Percentiles rank a stretch among this genome's conserved stretches.
phyloP scores from a whole-genome alignment of 2,113 vertebrate genomes.

The Cranoglanis bouderius region DNA sequence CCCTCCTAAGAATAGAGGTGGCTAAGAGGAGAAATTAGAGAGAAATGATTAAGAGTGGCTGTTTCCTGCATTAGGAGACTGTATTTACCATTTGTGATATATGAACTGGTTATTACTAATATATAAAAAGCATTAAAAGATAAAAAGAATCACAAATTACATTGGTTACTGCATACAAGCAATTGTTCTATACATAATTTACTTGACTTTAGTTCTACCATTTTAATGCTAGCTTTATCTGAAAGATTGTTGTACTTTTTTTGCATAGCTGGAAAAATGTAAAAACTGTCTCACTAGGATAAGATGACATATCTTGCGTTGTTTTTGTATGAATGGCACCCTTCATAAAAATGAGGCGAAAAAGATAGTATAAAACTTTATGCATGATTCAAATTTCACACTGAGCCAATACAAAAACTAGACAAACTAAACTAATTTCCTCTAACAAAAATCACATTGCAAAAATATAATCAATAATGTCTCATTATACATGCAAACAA shows the following conservation, averaged over 20 bases:
- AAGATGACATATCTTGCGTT: not conserved
- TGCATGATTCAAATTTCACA: too few species aligned
- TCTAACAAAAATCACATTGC: too few species aligned
- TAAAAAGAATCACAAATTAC: not conserved
- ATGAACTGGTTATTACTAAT: not conserved
- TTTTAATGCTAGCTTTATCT: not conserved
- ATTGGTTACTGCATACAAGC: not conserved
- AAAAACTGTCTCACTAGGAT: not conserved
- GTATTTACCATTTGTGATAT: too few species aligned
- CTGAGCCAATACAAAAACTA: too few species aligned
- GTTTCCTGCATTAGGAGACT: not conserved
- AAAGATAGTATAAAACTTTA: not conserved
- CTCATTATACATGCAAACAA: not conserved
- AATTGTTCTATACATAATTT: not conserved
- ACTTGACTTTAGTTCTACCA: not conserved
- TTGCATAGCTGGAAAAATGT: not conserved
- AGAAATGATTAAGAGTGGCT: not conserved
- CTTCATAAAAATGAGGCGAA: not conserved
- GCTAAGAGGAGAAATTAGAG: constrained; percentile 67
- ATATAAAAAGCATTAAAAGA: not conserved
- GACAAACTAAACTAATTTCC: too few species aligned
- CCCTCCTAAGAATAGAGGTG: constrained; percentile 90
- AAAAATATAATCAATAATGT: not conserved
- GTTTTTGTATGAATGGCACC: not conserved
- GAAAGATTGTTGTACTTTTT: not conserved